Conservation (phyloP, 1,140 invertebrate species). For the Homalodisca vitripennis region DNA sequence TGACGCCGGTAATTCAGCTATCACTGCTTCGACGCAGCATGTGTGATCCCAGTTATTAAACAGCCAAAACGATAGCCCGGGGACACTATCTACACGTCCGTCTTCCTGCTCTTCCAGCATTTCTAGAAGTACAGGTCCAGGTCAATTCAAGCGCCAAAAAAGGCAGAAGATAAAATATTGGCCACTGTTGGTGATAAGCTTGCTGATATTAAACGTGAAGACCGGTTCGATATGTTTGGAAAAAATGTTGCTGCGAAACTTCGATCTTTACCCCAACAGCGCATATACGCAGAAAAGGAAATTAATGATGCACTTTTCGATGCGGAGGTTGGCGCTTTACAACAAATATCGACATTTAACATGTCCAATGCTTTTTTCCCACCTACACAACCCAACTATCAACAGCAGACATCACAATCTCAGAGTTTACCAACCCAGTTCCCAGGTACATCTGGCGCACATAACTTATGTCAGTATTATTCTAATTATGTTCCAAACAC, state of each 20-base stretch:
- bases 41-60: not conserved
- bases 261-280: conserved; percentile 15
- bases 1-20: not conserved
- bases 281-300: conserved; percentile 18
- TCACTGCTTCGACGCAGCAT: not conserved
- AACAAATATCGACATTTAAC: conserved; percentile 9
- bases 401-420: too few relatives aligned
- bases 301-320: conserved; percentile 23
- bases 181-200: conserved; percentile 17
- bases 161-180: conserved; percentile 12
- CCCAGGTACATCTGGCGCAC: too few relatives aligned
- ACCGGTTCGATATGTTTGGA: conserved; percentile 22
- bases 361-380: too few relatives aligned
- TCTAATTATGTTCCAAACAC: too few relatives aligned
- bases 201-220: conserved; percentile 20
- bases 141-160: conserved; percentile 13
- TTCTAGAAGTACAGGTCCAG: not conserved
- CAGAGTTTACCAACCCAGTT: too few relatives aligned
- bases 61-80: conserved; percentile 22
- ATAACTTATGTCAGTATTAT: too few relatives aligned
- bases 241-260: conserved; percentile 16
- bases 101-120: conserved; percentile 7
- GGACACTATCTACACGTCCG: conserved; percentile 11
- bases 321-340: conserved; percentile 11
- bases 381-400: too few relatives aligned